Conservation (phyloP, 1,140 invertebrate genomes). For the Scaptomyza graminum region DNA sequence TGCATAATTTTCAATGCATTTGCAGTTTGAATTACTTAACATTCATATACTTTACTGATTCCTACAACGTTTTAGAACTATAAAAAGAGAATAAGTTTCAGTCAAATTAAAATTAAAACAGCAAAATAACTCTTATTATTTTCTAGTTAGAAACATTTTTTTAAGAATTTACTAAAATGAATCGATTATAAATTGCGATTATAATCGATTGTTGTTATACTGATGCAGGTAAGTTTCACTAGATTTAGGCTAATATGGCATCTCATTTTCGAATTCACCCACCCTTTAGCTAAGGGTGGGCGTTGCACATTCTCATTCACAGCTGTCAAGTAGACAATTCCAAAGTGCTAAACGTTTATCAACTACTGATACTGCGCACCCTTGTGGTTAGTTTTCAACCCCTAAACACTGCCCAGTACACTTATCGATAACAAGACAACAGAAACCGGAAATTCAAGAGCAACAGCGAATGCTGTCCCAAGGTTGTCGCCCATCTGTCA, state of each 20-base stretch:
- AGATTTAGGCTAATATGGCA: not conserved
- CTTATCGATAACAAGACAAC: conserved; percentile 49
- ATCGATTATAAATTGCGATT: no score
- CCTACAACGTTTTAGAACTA: no score
- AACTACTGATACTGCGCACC: conserved; percentile 10
- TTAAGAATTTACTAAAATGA: no score
- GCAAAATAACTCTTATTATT: no score
- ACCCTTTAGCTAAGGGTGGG: conserved; percentile 6
- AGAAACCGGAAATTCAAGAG: conserved; percentile 27
- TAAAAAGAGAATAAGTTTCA: no score
- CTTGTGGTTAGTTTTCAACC: conserved; percentile 13
- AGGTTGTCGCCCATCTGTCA: not conserved
- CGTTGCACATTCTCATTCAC: not conserved
- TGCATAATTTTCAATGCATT: not conserved
- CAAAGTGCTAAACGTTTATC: not conserved
- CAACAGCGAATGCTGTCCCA: not conserved
- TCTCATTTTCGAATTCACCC: not conserved
- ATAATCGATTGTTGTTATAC: no score
- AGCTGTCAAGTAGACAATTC: conserved; percentile 17
- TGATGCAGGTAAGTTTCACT: no score
- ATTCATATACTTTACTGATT: no score
- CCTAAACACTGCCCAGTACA: conserved; percentile 16
- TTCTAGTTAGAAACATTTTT: no score
- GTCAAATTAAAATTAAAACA: no score
- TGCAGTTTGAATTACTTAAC: not conserved